Conservation (phyloP, 2,888 invertebrate genomes). For the Oxyteleia sp. region DNA sequence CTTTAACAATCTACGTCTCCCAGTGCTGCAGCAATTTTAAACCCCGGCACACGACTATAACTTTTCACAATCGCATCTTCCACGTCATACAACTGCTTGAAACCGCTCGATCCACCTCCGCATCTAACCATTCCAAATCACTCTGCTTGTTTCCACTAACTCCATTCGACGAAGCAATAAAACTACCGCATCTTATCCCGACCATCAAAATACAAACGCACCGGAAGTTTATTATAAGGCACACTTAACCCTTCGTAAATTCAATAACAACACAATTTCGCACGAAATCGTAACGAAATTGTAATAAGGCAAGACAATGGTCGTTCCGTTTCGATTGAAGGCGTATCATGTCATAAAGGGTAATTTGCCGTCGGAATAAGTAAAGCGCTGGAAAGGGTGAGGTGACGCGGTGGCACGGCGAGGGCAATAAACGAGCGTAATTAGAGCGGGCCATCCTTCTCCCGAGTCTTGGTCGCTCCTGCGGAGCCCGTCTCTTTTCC, state of each 20-base stretch:
- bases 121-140: slow-evolving; percentile 47
- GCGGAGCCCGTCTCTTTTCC: slow-evolving; percentile 52
- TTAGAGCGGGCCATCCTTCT: slow-evolving; percentile 65
- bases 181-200: slow-evolving; percentile 47
- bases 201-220: slow-evolving; percentile 54
- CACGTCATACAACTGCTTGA: too few relatives aligned
- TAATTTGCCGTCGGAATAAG: slow-evolving; percentile 36
- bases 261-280: slow-evolving; percentile 36
- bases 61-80: too few relatives aligned
- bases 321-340: not conserved
- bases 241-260: slow-evolving; percentile 50
- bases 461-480: slow-evolving; percentile 47
- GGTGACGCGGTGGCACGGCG: slow-evolving; percentile 37
- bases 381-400: slow-evolving; percentile 21
- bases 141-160: slow-evolving; percentile 34
- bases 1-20: too few relatives aligned
- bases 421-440: slow-evolving; percentile 70
- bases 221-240: slow-evolving; percentile 53
- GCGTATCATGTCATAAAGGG: slow-evolving; percentile 26
- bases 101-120: slow-evolving; percentile 11
- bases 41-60: too few relatives aligned
- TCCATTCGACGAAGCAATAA: slow-evolving; percentile 52
- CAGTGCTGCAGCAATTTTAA: too few relatives aligned
- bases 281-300: slow-evolving; percentile 24
- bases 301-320: slow-evolving; percentile 10